Evolutionary conservation across 2,888 invertebrate genomes (phyloP).

Genomic region (Phoronis australis): DNA sequence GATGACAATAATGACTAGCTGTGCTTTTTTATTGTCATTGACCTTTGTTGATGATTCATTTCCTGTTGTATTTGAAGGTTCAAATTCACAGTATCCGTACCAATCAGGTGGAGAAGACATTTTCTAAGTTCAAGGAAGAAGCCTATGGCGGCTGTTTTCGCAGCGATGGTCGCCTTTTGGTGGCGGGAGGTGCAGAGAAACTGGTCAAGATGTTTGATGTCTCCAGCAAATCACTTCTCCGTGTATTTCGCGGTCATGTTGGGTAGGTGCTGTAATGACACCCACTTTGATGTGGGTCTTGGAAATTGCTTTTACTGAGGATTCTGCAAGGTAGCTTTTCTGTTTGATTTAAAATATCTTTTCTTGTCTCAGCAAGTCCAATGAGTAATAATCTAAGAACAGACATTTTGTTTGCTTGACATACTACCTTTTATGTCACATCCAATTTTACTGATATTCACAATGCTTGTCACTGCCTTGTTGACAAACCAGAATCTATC

Average conservation of each 20-base stretch:
- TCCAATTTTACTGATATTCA: too few species aligned
- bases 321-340: background rate
- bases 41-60: too few species aligned
- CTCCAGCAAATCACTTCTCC: slow-evolving; percentile 71
- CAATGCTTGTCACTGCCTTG: too few species aligned
- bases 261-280: slow-evolving; percentile 24
- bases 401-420: too few species aligned
- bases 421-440: too few species aligned
- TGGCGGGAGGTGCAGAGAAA: slow-evolving; percentile 85
- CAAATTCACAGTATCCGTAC: slow-evolving; percentile 39
- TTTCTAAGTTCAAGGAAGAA: slow-evolving; percentile 48
- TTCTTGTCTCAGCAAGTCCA: background rate
- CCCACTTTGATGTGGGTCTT: background rate
- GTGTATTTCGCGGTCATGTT: slow-evolving; percentile 66
- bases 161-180: slow-evolving; percentile 53
- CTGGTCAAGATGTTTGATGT: slow-evolving; percentile 84
- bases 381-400: too few species aligned
- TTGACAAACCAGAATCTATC: too few species aligned
- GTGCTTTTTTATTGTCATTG: too few species aligned
- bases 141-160: slow-evolving; percentile 52
- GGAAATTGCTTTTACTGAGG: background rate
- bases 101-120: slow-evolving; percentile 34
- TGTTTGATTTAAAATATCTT: background rate
- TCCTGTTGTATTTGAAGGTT: slow-evolving; percentile 35
- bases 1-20: too few species aligned